Evolutionary conservation across 1,140 invertebrate genomes (phyloP).

Genomic region (Meloidogyne chitwoodi): DNA sequence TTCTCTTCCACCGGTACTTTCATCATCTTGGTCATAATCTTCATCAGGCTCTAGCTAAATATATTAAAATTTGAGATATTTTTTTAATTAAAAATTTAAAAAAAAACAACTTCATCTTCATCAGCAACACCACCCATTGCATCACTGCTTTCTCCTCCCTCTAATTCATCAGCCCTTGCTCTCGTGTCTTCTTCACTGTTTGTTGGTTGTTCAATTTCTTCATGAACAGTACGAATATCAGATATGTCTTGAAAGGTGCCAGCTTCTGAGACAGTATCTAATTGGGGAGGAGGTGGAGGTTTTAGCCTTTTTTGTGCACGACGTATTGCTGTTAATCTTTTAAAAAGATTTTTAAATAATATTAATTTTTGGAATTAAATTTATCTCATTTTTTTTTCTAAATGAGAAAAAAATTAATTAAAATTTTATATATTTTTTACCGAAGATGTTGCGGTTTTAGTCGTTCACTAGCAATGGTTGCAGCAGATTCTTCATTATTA

Average conservation of each 20-base stretch:
- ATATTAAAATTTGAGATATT: background rate
- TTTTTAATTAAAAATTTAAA: background rate
- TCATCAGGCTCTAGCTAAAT: conserved; percentile 10
- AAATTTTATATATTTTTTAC: background rate
- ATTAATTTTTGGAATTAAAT: background rate
- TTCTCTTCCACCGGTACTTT: conserved; percentile 40
- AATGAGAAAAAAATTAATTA: background rate
- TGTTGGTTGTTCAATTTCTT: conserved; percentile 28
- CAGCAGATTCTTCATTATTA: conserved; percentile 31
- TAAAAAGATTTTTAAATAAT: background rate
- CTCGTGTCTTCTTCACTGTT: conserved; percentile 50
- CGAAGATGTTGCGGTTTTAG: background rate
- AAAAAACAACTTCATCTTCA: conserved; percentile 16
- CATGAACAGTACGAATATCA: conserved; percentile 56
- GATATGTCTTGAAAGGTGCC: conserved; percentile 60
- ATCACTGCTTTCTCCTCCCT: conserved; percentile 16
- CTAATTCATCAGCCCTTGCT: conserved; percentile 48
- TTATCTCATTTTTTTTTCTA: too few relatives aligned
- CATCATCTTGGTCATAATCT: conserved; percentile 31
- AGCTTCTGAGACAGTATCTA: conserved; percentile 55
- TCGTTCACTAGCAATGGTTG: background rate
- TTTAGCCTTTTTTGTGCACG: conserved; percentile 25
- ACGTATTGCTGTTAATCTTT: conserved; percentile 23
- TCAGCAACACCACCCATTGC: conserved; percentile 15
- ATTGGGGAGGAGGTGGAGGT: conserved; percentile 1